These are phyloP conservation scores for Pararge aegeria DNA, from an alignment of 1,140 invertebrate genomes.

Conservation along the genomic window DNA sequence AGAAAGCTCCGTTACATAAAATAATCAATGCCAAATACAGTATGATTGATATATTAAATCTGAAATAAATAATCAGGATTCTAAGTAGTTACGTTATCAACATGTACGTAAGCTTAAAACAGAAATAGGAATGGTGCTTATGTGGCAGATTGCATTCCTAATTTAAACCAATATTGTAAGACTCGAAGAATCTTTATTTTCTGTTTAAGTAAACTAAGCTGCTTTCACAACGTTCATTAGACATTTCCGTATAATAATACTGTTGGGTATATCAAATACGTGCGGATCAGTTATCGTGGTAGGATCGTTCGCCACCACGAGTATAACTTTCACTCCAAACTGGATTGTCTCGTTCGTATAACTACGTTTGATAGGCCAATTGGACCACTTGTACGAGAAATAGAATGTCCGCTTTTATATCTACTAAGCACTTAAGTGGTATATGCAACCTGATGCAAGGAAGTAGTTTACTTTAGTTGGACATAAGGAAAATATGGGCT, in stretches of 20 bases:
- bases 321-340: slow-evolving; percentile 31
- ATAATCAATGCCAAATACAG: too few species aligned
- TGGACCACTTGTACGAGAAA: slow-evolving; percentile 16
- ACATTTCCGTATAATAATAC: slow-evolving; percentile 21
- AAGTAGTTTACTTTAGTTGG: neutral
- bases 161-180: neutral
- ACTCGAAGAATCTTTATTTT: neutral
- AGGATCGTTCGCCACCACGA: slow-evolving; percentile 13
- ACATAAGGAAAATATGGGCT: neutral
- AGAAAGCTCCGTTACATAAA: too few species aligned
- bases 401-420: slow-evolving; percentile 8
- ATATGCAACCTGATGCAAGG: neutral
- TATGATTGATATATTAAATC: too few species aligned
- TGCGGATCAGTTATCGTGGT: slow-evolving; percentile 20
- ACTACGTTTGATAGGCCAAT: slow-evolving; percentile 24
- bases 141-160: neutral
- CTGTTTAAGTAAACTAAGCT: slow-evolving; percentile 14
- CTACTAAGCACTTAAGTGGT: neutral
- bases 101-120: neutral
- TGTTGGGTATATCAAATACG: slow-evolving; percentile 12
- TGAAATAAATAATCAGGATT: too few species aligned
- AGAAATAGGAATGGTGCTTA: neutral
- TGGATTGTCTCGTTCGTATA: slow-evolving; percentile 27
- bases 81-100: neutral
- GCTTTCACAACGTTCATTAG: slow-evolving; percentile 21